Evolutionary conservation across 2,888 invertebrate genomes (phyloP).

Genomic region (Osmoderma eremita): DNA sequence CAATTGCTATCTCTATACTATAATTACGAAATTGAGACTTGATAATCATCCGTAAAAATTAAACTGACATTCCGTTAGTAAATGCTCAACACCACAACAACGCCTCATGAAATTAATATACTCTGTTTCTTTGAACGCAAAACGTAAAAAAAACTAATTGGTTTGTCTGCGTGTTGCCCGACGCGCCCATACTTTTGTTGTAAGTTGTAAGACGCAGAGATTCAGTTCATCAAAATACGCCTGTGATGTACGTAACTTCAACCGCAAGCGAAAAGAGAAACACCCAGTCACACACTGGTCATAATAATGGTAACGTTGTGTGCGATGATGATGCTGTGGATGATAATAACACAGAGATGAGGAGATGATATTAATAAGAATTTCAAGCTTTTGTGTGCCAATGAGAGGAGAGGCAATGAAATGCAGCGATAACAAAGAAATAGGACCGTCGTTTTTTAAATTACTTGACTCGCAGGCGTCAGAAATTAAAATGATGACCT

Average conservation of each 20-base stretch:
- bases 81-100: too few species aligned
- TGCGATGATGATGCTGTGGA: background rate
- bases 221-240: slow-evolving; percentile 1
- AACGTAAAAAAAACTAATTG: background rate
- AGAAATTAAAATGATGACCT: slow-evolving; percentile 29
- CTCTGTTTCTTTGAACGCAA: background rate
- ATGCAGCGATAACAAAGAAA: slow-evolving; percentile 12
- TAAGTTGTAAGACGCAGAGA: background rate
- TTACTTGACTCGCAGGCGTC: slow-evolving; percentile 20
- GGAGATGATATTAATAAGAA: slow-evolving; percentile 2
- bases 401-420: background rate
- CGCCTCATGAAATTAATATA: slow-evolving; percentile 5
- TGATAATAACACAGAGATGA: slow-evolving; percentile 3
- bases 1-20: background rate
- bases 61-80: too few species aligned
- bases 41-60: slow-evolving; percentile 13
- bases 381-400: background rate
- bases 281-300: slow-evolving; percentile 10
- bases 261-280: background rate
- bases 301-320: slow-evolving; percentile 1
- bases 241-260: too few species aligned
- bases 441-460: slow-evolving; percentile 7
- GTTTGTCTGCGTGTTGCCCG: background rate
- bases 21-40: slow-evolving; percentile 6
- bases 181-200: background rate